Percentiles rank a stretch among this genome's conserved stretches.
phyloP scores from a whole-genome alignment of 2,888 invertebrate species.

The Cryptus armator region DNA sequence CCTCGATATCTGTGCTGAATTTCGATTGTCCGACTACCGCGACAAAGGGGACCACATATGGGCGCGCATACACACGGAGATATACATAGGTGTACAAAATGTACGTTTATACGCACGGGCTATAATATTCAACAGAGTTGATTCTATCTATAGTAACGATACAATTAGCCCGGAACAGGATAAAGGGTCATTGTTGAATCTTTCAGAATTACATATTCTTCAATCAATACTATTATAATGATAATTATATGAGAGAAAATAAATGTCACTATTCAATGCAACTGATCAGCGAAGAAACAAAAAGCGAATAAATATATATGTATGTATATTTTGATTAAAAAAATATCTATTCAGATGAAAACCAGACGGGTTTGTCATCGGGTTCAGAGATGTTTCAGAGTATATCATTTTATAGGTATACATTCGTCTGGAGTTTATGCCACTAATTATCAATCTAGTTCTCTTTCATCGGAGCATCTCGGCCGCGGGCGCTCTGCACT shows the following conservation, averaged over 20 bases:
- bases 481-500: neutral
- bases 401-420: neutral
- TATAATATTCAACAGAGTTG: neutral
- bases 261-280: neutral
- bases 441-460: constrained; percentile 9
- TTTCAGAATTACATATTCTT: constrained; percentile 39
- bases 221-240: constrained; percentile 1
- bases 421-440: neutral
- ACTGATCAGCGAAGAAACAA: neutral
- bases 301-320: neutral
- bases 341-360: neutral
- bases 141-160: neutral
- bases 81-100: neutral
- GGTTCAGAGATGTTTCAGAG: neutral
- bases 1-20: constrained; percentile 40
- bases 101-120: too few relatives aligned
- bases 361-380: neutral
- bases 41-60: constrained; percentile 30
- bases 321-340: neutral
- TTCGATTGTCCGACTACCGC: constrained; percentile 43
- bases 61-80: neutral
- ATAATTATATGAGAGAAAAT: constrained; percentile 28
- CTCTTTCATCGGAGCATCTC: neutral
- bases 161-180: constrained; percentile 24
- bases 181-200: constrained; percentile 48